These are phyloP conservation scores for Invenusta paracnida DNA, from an alignment of 2,888 invertebrate species.

Conservation along the genomic window DNA sequence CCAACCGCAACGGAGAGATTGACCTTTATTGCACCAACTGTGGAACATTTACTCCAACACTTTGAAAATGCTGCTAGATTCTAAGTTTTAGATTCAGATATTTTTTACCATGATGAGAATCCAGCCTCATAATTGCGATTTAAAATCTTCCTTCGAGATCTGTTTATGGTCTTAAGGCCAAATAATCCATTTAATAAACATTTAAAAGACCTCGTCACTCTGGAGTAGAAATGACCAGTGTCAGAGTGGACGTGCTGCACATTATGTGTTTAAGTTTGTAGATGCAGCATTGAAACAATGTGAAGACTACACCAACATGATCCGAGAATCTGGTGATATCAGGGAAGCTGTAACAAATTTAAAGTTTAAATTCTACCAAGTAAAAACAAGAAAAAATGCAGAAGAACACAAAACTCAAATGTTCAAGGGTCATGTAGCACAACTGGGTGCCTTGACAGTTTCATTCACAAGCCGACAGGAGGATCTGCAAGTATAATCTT, in stretches of 20 bases:
- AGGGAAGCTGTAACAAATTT: slow-evolving; percentile 26
- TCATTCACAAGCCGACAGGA: slow-evolving; percentile 17
- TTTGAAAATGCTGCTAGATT: slow-evolving; percentile 11
- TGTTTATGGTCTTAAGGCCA: slow-evolving; percentile 10
- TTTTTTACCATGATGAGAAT: slow-evolving; percentile 19
- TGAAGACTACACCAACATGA: slow-evolving; percentile 16
- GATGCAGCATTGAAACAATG: slow-evolving; percentile 22
- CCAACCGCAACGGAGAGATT: slow-evolving; percentile 8
- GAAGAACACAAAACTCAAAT: slow-evolving; percentile 10
- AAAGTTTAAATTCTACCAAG: slow-evolving; percentile 18
- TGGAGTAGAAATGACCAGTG: not conserved
- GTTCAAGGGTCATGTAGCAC: slow-evolving; percentile 23
- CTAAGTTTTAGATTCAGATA: slow-evolving; percentile 4
- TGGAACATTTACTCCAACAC: not conserved
- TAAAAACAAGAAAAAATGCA: slow-evolving; percentile 16
- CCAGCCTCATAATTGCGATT: slow-evolving; percentile 13
- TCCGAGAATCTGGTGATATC: slow-evolving; percentile 17
- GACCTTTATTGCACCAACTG: slow-evolving; percentile 16
- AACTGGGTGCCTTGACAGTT: slow-evolving; percentile 11
- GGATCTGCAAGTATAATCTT: slow-evolving; percentile 20
- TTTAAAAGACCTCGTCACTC: slow-evolving; percentile 13
- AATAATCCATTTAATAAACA: slow-evolving; percentile 17
- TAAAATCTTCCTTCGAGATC: slow-evolving; percentile 22
- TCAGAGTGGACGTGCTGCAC: slow-evolving; percentile 2
- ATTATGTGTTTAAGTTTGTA: slow-evolving; percentile 20